Evolutionary conservation across 2,888 invertebrate genomes (phyloP).

Genomic region (Lepidocyrtinus sp.): DNA sequence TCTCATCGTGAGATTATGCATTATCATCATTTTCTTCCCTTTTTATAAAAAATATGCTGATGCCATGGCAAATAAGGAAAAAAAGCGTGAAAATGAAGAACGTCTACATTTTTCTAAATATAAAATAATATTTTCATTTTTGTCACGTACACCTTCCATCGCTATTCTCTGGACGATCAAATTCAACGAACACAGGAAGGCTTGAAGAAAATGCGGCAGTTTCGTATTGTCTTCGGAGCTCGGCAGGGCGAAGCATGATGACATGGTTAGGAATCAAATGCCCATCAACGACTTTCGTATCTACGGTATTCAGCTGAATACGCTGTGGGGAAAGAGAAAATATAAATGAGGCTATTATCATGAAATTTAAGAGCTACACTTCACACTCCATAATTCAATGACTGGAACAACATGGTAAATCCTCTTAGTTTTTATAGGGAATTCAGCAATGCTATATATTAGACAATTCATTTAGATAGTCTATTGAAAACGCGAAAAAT

Average conservation of each 20-base stretch:
- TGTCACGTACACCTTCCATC: slow-evolving; percentile 66
- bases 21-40: slow-evolving; percentile 48
- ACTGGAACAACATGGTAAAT: no score
- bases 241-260: slow-evolving; percentile 85
- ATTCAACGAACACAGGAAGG: slow-evolving; percentile 67
- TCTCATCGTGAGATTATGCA: slow-evolving; percentile 56
- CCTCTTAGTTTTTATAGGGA: background rate
- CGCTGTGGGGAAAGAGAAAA: slow-evolving; percentile 71
- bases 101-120: background rate
- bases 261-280: slow-evolving; percentile 91
- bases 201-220: slow-evolving; percentile 73
- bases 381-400: slow-evolving; percentile 16
- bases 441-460: no score
- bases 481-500: background rate
- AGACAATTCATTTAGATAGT: no score
- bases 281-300: slow-evolving; percentile 88
- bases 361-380: slow-evolving; percentile 1
- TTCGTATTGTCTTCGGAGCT: slow-evolving; percentile 81
- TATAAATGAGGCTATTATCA: background rate
- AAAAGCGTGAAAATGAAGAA: slow-evolving; percentile 10
- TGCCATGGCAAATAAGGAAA: slow-evolving; percentile 18
- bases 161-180: slow-evolving; percentile 62
- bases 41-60: slow-evolving; percentile 21
- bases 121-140: slow-evolving; percentile 40
- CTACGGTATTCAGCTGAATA: slow-evolving; percentile 82